Evolutionary conservation across 2,888 invertebrate species (phyloP).

Genomic region (Bhutanitis thaidina): DNA sequence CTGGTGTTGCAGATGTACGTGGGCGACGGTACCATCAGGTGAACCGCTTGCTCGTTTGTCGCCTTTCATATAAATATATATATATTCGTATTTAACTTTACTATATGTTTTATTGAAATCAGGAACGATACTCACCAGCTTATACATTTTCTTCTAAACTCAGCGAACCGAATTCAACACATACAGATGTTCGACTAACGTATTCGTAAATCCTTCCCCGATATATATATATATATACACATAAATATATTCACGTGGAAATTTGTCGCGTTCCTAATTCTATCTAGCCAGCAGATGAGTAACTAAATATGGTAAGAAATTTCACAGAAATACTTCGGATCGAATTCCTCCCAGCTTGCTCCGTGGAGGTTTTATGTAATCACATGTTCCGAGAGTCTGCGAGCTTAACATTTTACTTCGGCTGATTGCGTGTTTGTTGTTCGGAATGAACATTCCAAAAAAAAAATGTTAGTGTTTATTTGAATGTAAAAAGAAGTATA

Average conservation of each 20-base stretch:
- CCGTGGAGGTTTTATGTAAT: not conserved
- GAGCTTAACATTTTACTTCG: too few relatives aligned
- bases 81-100: too few relatives aligned
- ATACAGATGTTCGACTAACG: not conserved
- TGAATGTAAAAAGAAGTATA: too few relatives aligned
- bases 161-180: constrained; percentile 11
- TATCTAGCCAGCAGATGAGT: not conserved
- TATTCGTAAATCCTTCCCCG: not conserved
- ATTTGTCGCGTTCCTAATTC: constrained; percentile 9
- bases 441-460: too few relatives aligned
- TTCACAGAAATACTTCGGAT: not conserved
- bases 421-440: too few relatives aligned
- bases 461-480: too few relatives aligned
- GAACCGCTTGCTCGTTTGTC: too few relatives aligned
- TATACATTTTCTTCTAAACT: constrained; percentile 37
- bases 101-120: too few relatives aligned
- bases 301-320: constrained; percentile 6
- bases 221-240: too few relatives aligned
- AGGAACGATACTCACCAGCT: constrained; percentile 41
- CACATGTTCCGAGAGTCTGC: not conserved
- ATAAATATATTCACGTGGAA: constrained; percentile 2
- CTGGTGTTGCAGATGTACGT: too few relatives aligned
- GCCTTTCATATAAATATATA: too few relatives aligned
- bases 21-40: too few relatives aligned
- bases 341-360: constrained; percentile 1